Evolutionary conservation across 1,140 invertebrate genomes (phyloP), one percentile per base, ranked within the genome.

Genomic region (Neotoxoptera formosana): DNA sequence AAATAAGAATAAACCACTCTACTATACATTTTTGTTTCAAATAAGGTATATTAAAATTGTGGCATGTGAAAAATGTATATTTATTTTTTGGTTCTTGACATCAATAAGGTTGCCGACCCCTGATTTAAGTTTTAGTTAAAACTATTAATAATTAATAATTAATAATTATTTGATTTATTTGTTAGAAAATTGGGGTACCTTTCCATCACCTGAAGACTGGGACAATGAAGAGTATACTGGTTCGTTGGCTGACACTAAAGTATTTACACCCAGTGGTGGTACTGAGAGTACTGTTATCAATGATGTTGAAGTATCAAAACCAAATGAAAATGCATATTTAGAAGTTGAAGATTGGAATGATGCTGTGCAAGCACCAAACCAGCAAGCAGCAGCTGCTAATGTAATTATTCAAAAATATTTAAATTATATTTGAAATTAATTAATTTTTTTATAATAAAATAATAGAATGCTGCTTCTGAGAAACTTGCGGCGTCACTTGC

Each of bases 191-290:
- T 92, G 67, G 96, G 93, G 91, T 94, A 94, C 94, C 88, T 95
- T 96, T 94, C 96, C 96, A 51, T 95, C 95, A 25, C 96, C 97
- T 94, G 98, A 98, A 95, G 98, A 99, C 94, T 99, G 98, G 98
- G 98, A 98, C 95, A 98, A 98, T 95, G 98, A 99, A 95, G 98
- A 98, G 95, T 99, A 98, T 96, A 98, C 98, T 23, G 98, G 98
- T 93, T 98, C 98, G 94, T 96, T 99, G 93, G 97, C 98, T 93
- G 98, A 99, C 95, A 98, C 98, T n/a, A 99, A 99, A 96, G 98
- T 99, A 90, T 98, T 98, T 94, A 98, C 98, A 60, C 97, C 97
- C 48, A 98, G 97, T 94, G 95, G 96, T 93, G 94, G 95, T 30
- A 34, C 91, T 86, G 91, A 93, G 14, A 94, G 95, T 45, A 95